Percentiles rank a stretch among this genome's conserved stretches.
phyloP scores from a whole-genome alignment of 2,888 invertebrate species.

The Myopa tessellatipennis region DNA sequence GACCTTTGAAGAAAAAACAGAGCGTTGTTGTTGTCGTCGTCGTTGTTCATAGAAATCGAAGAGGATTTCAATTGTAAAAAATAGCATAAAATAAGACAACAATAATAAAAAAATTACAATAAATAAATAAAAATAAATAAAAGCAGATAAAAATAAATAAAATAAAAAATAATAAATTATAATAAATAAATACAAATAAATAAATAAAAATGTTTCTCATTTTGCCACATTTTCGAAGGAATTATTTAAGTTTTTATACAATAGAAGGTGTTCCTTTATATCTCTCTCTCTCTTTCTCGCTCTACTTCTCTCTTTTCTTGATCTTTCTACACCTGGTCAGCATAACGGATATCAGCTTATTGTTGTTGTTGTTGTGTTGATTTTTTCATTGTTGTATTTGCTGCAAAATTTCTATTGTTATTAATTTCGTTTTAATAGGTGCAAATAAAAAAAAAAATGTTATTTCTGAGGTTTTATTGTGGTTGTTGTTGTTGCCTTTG shows the following conservation, averaged over 20 bases:
- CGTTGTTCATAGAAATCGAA: background rate
- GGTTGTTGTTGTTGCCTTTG: background rate
- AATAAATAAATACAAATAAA: too few species aligned
- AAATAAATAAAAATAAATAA: too few species aligned
- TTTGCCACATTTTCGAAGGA: too few species aligned
- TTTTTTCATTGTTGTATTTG: background rate
- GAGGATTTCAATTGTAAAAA: background rate
- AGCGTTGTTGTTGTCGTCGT: background rate
- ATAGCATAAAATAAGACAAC: background rate
- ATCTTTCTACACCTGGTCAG: too few species aligned
- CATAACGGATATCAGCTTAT: background rate
- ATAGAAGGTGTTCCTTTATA: too few species aligned
- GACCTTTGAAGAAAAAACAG: background rate
- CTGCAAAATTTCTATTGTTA: conserved; percentile 32
- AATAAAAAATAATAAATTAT: too few species aligned
- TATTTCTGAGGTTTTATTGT: background rate
- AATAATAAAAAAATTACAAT: too few species aligned
- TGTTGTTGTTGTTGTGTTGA: background rate
- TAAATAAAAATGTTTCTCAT: too few species aligned
- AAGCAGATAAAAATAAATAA: too few species aligned
- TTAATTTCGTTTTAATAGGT: conserved; percentile 48
- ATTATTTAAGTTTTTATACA: too few species aligned
- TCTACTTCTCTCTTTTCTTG: too few species aligned
- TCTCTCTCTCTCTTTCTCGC: too few species aligned
- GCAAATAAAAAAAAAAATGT: background rate